These are phyloP conservation scores for Urosaurus nigricauda DNA, from an alignment of 2,797 vertebrate genomes.

Conservation along the genomic window DNA sequence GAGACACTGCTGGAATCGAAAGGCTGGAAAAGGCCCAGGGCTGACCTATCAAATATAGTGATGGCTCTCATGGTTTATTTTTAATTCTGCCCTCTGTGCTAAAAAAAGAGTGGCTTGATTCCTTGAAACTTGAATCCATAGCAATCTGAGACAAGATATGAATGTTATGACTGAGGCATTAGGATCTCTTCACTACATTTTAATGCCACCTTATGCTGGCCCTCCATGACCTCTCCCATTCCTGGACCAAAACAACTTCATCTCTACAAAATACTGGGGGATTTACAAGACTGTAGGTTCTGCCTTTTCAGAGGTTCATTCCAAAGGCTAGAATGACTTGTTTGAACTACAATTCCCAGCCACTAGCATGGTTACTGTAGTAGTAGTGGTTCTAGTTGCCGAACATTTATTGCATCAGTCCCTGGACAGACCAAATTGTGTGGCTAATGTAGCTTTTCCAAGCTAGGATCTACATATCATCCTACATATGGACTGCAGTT, in stretches of 20 bases:
- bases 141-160: conserved; percentile 50
- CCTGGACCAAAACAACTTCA: conserved; percentile 57
- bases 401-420: no score
- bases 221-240: conserved; percentile 48
- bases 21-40: conserved; percentile 32
- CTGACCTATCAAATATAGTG: conserved; percentile 30
- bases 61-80: conserved; percentile 20
- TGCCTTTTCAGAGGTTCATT: conserved; percentile 31
- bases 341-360: no score
- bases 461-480: no score
- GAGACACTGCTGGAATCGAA: conserved; percentile 40
- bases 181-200: conserved; percentile 39
- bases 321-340: background rate
- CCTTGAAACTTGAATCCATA: conserved; percentile 55
- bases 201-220: conserved; percentile 27
- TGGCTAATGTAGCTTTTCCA: no score
- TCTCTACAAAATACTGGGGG: conserved; percentile 23
- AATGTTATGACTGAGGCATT: conserved; percentile 34
- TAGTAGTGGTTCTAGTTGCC: no score
- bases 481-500: background rate
- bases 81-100: conserved; percentile 28
- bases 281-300: background rate
- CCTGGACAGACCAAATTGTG: no score
- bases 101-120: conserved; percentile 42
- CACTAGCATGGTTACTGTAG: no score